A percentile compares a stretch with the other conserved stretches of the same genome.
Conservation (phyloP, 2,797 vertebrate species). For the Acanthurus lineatus region DNA sequence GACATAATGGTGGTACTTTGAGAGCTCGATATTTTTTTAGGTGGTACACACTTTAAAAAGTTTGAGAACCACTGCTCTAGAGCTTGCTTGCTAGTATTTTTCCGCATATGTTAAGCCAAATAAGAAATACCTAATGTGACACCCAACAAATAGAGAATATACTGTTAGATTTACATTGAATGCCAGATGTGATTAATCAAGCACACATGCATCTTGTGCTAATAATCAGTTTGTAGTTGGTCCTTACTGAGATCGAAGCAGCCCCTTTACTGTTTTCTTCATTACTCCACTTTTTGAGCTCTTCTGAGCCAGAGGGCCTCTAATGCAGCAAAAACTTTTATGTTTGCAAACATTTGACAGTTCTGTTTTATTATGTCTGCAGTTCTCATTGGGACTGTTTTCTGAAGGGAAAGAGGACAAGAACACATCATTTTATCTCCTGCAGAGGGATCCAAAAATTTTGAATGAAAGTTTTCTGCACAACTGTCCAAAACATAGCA, state of each 20-base stretch:
- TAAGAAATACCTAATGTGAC: neutral
- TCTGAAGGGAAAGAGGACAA: constrained; percentile 15
- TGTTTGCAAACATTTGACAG: neutral
- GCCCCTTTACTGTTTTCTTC: neutral
- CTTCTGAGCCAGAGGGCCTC: neutral
- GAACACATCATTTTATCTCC: constrained; percentile 14
- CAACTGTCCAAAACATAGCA: neutral
- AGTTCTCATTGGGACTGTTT: constrained; percentile 11
- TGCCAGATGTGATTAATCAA: neutral
- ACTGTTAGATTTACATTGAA: neutral
- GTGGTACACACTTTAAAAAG: too few species aligned
- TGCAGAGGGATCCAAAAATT: neutral
- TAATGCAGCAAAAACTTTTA: too few species aligned
- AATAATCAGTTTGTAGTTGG: neutral
- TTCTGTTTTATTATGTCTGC: neutral
- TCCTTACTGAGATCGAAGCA: neutral
- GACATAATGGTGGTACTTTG: constrained; percentile 45
- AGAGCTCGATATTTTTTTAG: too few species aligned
- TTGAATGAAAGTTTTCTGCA: neutral
- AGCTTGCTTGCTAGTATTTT: neutral
- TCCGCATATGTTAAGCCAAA: neutral
- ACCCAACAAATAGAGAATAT: neutral
- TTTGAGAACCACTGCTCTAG: neutral
- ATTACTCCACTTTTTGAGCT: neutral
- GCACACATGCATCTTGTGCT: neutral